phyloP scores from a whole-genome alignment of 2,797 vertebrate genomes.

The Lepus townsendii region DNA sequence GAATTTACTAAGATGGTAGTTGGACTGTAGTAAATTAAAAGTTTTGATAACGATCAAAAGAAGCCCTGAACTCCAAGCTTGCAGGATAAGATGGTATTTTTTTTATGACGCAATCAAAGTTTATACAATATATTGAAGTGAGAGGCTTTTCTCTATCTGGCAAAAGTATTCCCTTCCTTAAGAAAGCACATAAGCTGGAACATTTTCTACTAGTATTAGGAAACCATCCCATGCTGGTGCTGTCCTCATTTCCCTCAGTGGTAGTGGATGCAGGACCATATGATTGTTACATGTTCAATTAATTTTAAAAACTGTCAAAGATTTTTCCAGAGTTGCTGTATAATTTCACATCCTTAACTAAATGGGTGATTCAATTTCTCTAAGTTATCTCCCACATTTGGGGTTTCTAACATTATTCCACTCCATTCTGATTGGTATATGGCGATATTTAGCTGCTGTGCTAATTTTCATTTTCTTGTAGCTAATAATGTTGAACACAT shows the following conservation, averaged over 20 bases:
- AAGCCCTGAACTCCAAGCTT: not conserved
- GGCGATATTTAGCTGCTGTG: not conserved
- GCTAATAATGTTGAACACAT: not conserved
- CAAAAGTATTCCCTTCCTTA: not conserved
- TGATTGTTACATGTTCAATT: not conserved
- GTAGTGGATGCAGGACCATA: not conserved
- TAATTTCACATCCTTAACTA: not conserved
- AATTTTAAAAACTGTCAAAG: not conserved
- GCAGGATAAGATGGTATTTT: not conserved
- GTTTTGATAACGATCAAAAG: not conserved
- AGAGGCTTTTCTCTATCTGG: not conserved
- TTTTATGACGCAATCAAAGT: not conserved
- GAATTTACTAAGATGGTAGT: not conserved
- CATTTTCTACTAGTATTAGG: not conserved
- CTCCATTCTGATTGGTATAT: not conserved
- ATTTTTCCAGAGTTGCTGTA: not conserved
- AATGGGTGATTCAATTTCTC: not conserved
- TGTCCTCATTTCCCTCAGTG: not conserved
- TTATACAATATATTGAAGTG: not conserved
- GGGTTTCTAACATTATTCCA: not conserved
- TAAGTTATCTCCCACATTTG: not conserved
- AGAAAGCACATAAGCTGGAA: not conserved
- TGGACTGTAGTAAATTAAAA: not conserved
- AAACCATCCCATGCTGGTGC: not conserved
- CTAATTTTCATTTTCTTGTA: not conserved